Percentiles rank a stretch among this genome's conserved stretches.
phyloP scores from a whole-genome alignment of 2,888 invertebrate species.

The Ferrisia virgata region DNA sequence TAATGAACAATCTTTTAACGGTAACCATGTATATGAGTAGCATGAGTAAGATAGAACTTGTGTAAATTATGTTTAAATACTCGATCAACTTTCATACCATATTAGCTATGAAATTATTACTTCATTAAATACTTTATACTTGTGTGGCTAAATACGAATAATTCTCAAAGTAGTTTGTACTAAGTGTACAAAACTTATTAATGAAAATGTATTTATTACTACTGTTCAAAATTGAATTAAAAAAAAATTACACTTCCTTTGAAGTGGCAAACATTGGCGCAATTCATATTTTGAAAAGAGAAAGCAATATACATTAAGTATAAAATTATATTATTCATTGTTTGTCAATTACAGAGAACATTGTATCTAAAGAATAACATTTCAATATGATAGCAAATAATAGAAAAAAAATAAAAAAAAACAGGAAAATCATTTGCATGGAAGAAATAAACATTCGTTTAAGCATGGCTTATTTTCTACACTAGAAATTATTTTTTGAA shows the following conservation, averaged over 20 bases:
- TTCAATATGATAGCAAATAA: conserved; percentile 18
- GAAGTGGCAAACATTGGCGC: too few relatives aligned
- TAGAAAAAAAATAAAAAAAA: too few relatives aligned
- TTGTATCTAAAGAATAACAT: conserved; percentile 18
- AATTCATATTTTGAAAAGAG: not conserved
- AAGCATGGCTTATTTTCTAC: conserved; percentile 8
- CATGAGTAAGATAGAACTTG: too few relatives aligned
- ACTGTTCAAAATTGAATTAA: too few relatives aligned
- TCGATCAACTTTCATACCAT: not conserved
- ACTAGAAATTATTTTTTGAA: not conserved
- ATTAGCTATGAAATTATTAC: not conserved
- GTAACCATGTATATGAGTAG: too few relatives aligned
- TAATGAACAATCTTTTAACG: too few relatives aligned
- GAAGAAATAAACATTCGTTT: not conserved
- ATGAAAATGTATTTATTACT: too few relatives aligned
- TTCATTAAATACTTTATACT: not conserved
- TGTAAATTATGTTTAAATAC: not conserved
- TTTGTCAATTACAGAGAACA: not conserved
- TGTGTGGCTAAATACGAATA: not conserved
- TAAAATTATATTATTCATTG: conserved; percentile 26
- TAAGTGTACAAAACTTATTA: too few relatives aligned
- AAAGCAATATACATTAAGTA: not conserved
- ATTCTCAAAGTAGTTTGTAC: too few relatives aligned
- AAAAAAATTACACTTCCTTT: too few relatives aligned
- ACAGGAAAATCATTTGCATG: not conserved